Evolutionary conservation across 2,113 vertebrate genomes (phyloP), one percentile per base, ranked within the genome.

Genomic region (Ceyx melanurus): DNA sequence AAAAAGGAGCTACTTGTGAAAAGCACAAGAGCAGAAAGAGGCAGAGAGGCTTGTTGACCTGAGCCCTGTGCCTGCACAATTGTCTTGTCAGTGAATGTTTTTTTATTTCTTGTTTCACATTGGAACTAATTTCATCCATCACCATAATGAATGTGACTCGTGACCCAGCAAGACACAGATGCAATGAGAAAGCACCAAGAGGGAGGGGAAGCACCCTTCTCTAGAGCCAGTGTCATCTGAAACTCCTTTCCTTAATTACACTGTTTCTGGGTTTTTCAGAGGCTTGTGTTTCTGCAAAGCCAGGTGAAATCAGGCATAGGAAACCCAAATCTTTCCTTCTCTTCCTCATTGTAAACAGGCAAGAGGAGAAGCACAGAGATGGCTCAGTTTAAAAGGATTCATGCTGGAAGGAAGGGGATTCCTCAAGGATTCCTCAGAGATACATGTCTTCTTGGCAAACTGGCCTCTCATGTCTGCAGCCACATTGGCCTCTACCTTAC

Each of bases 41-140:
- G 78, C 94, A 61, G 74, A 46, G 73, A 15, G 7, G 62, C 57
- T 80, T 11, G 1, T 31, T 71, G 90, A 93, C 88, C 86, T 64
- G 66, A 88, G 83, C 88, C 78, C 88, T 1, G 0, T 51, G 80
- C 57, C 77, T 78, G 62, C 10, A 2, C 74, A 60, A 58, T 88
- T 89, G 92, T 87, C 96, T 82, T 68, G 31, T 66, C 1, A 0
- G 77, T 73, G 81, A 92, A 89, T 18, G 82, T 60, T 78, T 92
- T 93, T 92, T 82, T 92, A 82, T 91, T 85, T 85, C 78, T 46
- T 3, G 0, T 58, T 93, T 80, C 84, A 43, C 92, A 73, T 11
- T 57, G 78, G 54, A 89, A 73, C 58, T 93, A 90, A 94, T 96
- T 94, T 79, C 81, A 89, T 89, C 86, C 67, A 37, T 89, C 88